Conservation (phyloP, 2,797 vertebrate genomes). For the Sebastiscus albofasciatus region DNA sequence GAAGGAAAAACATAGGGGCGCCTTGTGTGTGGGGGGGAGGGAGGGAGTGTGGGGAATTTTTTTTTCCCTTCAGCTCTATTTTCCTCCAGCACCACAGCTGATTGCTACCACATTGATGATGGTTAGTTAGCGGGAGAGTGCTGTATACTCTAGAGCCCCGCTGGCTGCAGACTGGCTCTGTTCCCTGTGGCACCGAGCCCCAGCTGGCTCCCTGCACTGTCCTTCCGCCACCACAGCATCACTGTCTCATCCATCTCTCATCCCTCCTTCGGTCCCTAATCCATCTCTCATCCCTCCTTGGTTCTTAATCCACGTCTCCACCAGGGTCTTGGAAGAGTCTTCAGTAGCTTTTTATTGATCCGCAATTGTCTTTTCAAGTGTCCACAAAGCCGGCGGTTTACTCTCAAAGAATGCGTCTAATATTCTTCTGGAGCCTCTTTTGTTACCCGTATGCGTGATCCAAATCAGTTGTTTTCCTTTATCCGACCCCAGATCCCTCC, state of each 20-base stretch:
- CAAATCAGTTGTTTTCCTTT: conserved; percentile 47
- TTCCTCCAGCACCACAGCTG: conserved; percentile 72
- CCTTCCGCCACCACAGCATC: conserved; percentile 47
- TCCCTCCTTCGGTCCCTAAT: conserved; percentile 24
- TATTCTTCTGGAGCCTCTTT: conserved; percentile 52
- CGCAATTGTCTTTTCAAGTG: conserved; percentile 46
- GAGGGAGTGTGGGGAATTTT: conserved; percentile 44
- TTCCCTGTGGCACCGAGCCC: conserved; percentile 46
- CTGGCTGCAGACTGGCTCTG: conserved; percentile 57
- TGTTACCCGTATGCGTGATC: conserved; percentile 38
- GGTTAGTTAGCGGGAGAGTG: conserved; percentile 63
- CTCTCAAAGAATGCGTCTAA: conserved; percentile 40
- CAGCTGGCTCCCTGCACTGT: conserved; percentile 32
- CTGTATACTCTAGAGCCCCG: conserved; percentile 46
- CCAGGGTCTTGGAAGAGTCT: conserved; percentile 29
- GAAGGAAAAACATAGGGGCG: conserved; percentile 52
- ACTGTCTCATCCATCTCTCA: conserved; percentile 41
- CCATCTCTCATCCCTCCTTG: conserved; percentile 31
- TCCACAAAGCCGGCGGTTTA: conserved; percentile 43
- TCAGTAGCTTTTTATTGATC: conserved; percentile 42
- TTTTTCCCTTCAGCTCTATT: conserved; percentile 56
- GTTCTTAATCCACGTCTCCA: conserved; percentile 38
- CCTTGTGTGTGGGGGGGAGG: conserved; percentile 37
- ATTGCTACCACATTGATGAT: conserved; percentile 83
- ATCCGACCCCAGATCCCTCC: conserved; percentile 28